A percentile compares a stretch with the other conserved stretches of the same genome.
Evolutionary conservation across 2,113 vertebrate species (phyloP).

Genomic region (Urocitellus parryii): DNA sequence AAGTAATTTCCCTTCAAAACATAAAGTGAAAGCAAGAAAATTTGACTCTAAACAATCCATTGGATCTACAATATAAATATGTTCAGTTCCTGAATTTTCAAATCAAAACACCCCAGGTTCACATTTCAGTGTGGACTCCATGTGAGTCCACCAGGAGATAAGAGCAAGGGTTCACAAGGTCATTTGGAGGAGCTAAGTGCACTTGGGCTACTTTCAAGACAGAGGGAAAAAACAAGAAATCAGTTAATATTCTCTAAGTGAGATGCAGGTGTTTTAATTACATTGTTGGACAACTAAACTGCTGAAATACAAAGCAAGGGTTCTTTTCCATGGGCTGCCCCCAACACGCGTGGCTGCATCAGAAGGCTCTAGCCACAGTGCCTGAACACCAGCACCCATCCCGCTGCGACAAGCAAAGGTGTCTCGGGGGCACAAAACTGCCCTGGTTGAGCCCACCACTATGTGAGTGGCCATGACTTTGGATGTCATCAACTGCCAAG

Average conservation of each 20-base stretch:
- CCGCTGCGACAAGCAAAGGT: neutral
- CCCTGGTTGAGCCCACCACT: neutral
- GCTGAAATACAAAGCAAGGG: neutral
- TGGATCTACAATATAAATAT: neutral
- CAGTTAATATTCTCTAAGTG: neutral
- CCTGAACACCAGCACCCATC: neutral
- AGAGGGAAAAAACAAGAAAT: conserved; percentile 15
- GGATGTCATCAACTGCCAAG: neutral
- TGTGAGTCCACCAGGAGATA: neutral
- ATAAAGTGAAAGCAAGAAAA: neutral
- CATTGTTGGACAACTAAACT: neutral
- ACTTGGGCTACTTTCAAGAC: neutral
- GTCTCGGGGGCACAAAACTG: neutral
- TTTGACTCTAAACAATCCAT: neutral
- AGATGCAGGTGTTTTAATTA: neutral
- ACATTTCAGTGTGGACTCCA: neutral
- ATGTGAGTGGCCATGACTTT: neutral
- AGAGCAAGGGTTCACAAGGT: neutral
- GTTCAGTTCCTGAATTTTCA: neutral
- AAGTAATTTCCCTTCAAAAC: conserved; percentile 70
- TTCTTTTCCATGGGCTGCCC: too few relatives aligned
- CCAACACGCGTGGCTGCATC: too few relatives aligned
- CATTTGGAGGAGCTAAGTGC: neutral
- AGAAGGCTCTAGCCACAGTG: neutral
- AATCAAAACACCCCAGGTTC: neutral